These are phyloP conservation scores for Ladona fulva DNA, from an alignment of 1,140 invertebrate genomes.

Conservation along the genomic window DNA sequence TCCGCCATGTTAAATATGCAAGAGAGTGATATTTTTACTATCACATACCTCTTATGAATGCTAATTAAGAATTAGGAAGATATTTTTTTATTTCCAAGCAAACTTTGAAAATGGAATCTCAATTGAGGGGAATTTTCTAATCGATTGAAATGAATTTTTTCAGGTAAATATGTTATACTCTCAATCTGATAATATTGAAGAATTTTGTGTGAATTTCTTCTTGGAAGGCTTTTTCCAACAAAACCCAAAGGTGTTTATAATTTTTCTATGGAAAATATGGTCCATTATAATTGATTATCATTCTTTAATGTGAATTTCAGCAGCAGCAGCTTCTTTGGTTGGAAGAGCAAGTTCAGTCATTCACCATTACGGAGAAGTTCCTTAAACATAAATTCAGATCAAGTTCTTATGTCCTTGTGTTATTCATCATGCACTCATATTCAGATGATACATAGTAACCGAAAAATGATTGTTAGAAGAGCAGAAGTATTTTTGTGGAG, in stretches of 20 bases:
- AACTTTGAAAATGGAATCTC: too few species aligned
- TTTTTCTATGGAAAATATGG: neutral
- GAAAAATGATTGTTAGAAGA: neutral
- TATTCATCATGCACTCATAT: neutral
- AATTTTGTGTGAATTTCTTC: neutral
- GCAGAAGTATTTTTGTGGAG: neutral
- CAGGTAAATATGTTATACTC: neutral
- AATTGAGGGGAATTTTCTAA: neutral
- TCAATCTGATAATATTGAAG: neutral
- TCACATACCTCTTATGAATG: too few species aligned
- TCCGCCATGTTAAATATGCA: too few species aligned
- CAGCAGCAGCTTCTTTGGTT: neutral
- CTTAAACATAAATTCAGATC: neutral
- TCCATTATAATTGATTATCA: neutral
- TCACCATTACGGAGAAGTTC: neutral
- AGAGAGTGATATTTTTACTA: too few species aligned
- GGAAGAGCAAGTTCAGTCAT: neutral
- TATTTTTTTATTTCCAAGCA: too few species aligned
- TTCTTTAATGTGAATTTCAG: neutral
- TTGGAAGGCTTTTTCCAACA: neutral
- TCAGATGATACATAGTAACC: neutral
- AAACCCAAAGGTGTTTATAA: too few species aligned
- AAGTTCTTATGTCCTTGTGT: neutral
- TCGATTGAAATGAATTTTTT: neutral
- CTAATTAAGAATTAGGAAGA: too few species aligned